Percentiles rank a stretch among this genome's conserved stretches.
Evolutionary conservation across 2,888 invertebrate species (phyloP).

Genomic region (Aporophyla lueneburgensis): DNA sequence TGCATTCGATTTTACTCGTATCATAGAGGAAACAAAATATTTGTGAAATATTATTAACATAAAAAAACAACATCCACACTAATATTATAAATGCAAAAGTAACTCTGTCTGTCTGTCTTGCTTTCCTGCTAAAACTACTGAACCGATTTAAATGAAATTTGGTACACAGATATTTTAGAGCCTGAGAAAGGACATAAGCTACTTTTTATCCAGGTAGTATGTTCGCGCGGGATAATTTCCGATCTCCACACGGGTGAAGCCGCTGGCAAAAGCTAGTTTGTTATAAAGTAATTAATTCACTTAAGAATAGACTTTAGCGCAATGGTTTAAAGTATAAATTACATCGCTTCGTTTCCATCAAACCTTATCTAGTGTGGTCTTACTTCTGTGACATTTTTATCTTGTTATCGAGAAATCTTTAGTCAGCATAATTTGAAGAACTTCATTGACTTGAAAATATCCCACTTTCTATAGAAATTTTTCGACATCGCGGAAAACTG

Average conservation of each 20-base stretch:
- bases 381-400: conserved; percentile 33
- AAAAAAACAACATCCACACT: too few relatives aligned
- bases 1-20: background rate
- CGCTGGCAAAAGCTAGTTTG: too few relatives aligned
- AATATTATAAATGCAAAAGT: too few relatives aligned
- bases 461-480: background rate
- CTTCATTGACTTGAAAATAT: conserved; percentile 24
- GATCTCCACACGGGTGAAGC: too few relatives aligned
- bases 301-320: conserved; percentile 1
- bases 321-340: background rate
- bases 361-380: conserved; percentile 25
- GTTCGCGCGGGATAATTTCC: too few relatives aligned
- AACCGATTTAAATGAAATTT: too few relatives aligned
- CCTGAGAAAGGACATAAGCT: too few relatives aligned
- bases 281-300: background rate
- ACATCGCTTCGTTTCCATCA: background rate
- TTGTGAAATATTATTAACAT: background rate
- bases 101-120: too few relatives aligned
- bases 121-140: too few relatives aligned
- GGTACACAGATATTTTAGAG: too few relatives aligned
- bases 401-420: conserved; percentile 30
- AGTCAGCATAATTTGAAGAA: conserved; percentile 30
- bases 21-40: background rate
- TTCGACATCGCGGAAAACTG: background rate
- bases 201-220: too few relatives aligned